Evolutionary conservation across 2,797 vertebrate genomes (phyloP).

Genomic region (Sebastiscus albofasciatus): DNA sequence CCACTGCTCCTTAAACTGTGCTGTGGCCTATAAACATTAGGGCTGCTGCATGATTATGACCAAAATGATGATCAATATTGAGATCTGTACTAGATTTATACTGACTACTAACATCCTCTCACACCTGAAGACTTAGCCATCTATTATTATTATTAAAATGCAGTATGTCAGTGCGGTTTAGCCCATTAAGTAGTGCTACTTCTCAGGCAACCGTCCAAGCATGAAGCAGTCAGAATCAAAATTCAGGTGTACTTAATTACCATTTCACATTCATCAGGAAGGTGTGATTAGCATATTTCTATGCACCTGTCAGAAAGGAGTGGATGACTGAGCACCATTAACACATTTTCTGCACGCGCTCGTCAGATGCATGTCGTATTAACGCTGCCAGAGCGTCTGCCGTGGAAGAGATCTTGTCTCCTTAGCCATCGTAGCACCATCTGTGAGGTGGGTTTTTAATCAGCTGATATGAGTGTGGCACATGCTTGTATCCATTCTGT

Average conservation of each 20-base stretch:
- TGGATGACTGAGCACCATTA: neutral
- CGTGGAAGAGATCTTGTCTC: conserved; percentile 21
- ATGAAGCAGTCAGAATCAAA: neutral
- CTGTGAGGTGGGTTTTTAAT: conserved; percentile 58
- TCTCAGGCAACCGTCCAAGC: neutral
- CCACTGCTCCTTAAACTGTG: neutral
- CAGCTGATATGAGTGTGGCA: conserved; percentile 17
- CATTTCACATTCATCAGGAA: neutral
- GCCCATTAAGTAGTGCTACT: neutral
- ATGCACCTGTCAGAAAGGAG: neutral
- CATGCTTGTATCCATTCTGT: conserved; percentile 6
- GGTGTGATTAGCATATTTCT: neutral
- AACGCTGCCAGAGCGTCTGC: conserved; percentile 51
- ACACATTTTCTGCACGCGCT: neutral
- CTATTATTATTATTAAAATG: neutral
- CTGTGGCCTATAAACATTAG: neutral
- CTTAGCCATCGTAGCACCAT: conserved; percentile 52
- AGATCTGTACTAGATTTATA: neutral
- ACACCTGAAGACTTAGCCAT: neutral
- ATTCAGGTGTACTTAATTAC: neutral
- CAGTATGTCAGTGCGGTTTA: neutral
- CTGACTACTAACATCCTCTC: neutral
- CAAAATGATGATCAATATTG: too few relatives aligned
- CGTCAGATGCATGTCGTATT: conserved; percentile 10
- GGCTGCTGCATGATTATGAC: too few relatives aligned